Evolutionary conservation across 2,888 invertebrate species (phyloP).

Genomic region (Conomelus anceps): DNA sequence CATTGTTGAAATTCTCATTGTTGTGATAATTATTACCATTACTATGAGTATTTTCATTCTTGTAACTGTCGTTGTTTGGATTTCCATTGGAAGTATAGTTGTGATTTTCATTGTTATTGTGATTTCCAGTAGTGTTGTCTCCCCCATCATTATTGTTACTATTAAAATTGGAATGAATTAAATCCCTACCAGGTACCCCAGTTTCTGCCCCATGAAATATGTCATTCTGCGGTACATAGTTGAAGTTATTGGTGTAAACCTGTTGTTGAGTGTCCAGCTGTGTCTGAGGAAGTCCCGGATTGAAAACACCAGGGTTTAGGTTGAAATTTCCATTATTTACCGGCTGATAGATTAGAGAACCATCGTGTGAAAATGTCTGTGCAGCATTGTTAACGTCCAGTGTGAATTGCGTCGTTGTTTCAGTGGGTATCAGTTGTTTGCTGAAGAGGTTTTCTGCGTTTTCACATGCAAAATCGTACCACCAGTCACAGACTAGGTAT

Average conservation of each 20-base stretch:
- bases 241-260: slow-evolving; percentile 2
- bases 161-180: not conserved
- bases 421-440: not conserved
- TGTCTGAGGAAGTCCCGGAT: not conserved
- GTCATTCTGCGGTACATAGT: slow-evolving; percentile 13
- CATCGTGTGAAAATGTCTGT: not conserved
- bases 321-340: not conserved
- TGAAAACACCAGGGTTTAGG: not conserved
- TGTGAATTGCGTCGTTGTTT: not conserved
- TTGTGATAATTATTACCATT: no score
- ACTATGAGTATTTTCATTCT: not conserved
- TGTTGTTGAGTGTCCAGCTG: slow-evolving; percentile 4
- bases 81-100: not conserved
- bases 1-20: not conserved
- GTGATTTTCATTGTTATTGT: not conserved
- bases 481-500: slow-evolving; percentile 51
- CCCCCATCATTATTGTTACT: not conserved
- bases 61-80: not conserved
- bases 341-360: not conserved
- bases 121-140: not conserved
- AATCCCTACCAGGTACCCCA: slow-evolving; percentile 19
- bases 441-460: not conserved
- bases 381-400: no score
- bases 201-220: slow-evolving; percentile 23
- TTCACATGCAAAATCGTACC: slow-evolving; percentile 49